Evolutionary conservation across 2,113 vertebrate genomes (phyloP), one percentile per base, ranked within the genome.

Genomic region (Ammospiza caudacuta): DNA sequence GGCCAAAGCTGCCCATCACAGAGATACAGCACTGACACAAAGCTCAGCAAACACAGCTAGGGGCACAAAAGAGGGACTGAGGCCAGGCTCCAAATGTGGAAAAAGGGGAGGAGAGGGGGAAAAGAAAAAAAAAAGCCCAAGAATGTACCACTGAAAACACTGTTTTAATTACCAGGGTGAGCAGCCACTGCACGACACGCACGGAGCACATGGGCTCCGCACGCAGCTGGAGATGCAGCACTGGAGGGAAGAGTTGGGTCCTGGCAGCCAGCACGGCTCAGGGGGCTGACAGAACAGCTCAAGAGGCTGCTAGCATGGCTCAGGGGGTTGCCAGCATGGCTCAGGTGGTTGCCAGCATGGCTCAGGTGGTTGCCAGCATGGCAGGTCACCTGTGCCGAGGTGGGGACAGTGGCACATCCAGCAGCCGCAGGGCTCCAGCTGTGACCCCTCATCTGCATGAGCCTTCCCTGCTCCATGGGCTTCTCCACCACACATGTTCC

Each of bases 401-500:
- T 3, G 16, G 61, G 54, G 52, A 75, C 31, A 43, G 21, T 11
- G 27, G 33, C 33, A 62, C 15, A 9, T 19, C 23, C 55, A 54
- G 31, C 4, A 5, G 35, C 35, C 0, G 0, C 44, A 29, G 44
- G 46, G 43, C 24, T 61, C 35, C 0, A 3, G 3, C 39, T 0
- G 0, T 1, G 4, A 44, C 25, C 57, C 35, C 25, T 67, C 1
- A 0, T 1, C 2, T 0, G 1, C 0, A 1, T 1, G 2, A 37
- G 41, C 51, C 7, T 10, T 33, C n/a, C 29, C 46, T 5, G 29
- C 57, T n/a, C 39, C 23, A 3, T 12, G 8, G 9, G 39, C 14
- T 41, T 43, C 49, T 5, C 62, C 6, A 2, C 5, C 3, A 4
- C 3, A 3, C 0, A 0, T 5, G 28, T 4, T 66, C 27, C 58